phyloP scores from a whole-genome alignment of 2,797 vertebrate genomes.

The Poecilia wingei region DNA sequence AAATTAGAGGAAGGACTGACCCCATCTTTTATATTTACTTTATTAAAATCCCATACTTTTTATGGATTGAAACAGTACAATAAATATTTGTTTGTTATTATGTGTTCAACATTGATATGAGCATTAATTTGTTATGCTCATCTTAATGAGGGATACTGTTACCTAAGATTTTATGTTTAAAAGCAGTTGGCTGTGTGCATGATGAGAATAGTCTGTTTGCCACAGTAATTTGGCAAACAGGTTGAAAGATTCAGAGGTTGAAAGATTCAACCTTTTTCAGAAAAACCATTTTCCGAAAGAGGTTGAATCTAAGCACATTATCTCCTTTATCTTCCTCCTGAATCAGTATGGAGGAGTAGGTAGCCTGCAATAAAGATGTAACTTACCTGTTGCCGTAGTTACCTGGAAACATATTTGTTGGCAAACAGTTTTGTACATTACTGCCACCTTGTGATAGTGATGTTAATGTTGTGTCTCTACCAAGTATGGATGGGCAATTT shows the following conservation, averaged over 20 bases:
- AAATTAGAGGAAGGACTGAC: constrained; percentile 60
- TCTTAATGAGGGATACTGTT: not conserved
- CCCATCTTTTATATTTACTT: constrained; percentile 55
- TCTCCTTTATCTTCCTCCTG: not conserved
- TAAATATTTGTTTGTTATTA: not conserved
- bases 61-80: not conserved
- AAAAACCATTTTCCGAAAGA: not conserved
- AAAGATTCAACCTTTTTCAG: too few relatives aligned
- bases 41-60: constrained; percentile 14
- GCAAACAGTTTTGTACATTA: not conserved
- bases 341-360: not conserved
- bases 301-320: not conserved
- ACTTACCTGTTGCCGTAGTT: not conserved
- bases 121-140: not conserved
- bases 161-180: not conserved
- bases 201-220: not conserved
- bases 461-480: not conserved
- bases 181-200: not conserved
- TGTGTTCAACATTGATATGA: not conserved
- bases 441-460: not conserved
- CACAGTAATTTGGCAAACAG: not conserved
- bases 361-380: not conserved
- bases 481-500: not conserved
- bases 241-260: too few relatives aligned
- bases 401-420: not conserved